Base-by-base conservation (phyloP, 2,113 vertebrate species). In the Butorides virescens region DNA sequence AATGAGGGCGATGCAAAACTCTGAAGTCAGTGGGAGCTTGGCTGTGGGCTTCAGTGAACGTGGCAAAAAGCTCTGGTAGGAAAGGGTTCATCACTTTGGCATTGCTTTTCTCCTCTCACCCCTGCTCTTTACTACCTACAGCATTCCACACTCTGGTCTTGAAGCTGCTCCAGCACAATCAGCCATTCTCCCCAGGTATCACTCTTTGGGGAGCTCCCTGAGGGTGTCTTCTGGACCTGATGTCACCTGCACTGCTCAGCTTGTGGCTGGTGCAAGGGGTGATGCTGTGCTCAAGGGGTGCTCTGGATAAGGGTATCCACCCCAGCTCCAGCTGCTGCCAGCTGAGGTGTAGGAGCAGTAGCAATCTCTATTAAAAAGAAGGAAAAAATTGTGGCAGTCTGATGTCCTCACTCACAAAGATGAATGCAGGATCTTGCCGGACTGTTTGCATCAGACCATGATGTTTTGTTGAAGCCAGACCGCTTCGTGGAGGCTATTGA, bases 181-280 rank as follows among this genome's bases (percentile, higher is more conserved):
- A 75, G 22, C 18, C 11, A 1, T 18, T 73, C 5, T 22, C 9
- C 56, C 26, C 37, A 42, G 2, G 20, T 29, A 7, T 12, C 0
- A 1, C 10, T 26, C 66, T 34, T 37, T 10, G 18, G 37, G 50
- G 20, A 46, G 39, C 9, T 66, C 25, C 11, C 21, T 21, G 15
- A 10, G 30, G 19, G 15, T 53, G 19, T 37, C 37, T 32, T 11
- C 36, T 67, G 47, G 47, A 11, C 32, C 32, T n/a, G 27, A 7
- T 46, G 68, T 20, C 67, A 82, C 62, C 42, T 56, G 23, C 36
- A 9, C 36, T 46, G 25, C 39, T 67, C 61, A 63, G 26, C 49
- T 37, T 17, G 39, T 5, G 22, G 34, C 46, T 72, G 44, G 20
- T 30, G 52, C 65, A 22, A 42, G 37, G 18, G 23, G 15, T 46